Conservation (phyloP, 35 echinoderm and acorn worm genomes). For the Ophiothrix spiculata region DNA sequence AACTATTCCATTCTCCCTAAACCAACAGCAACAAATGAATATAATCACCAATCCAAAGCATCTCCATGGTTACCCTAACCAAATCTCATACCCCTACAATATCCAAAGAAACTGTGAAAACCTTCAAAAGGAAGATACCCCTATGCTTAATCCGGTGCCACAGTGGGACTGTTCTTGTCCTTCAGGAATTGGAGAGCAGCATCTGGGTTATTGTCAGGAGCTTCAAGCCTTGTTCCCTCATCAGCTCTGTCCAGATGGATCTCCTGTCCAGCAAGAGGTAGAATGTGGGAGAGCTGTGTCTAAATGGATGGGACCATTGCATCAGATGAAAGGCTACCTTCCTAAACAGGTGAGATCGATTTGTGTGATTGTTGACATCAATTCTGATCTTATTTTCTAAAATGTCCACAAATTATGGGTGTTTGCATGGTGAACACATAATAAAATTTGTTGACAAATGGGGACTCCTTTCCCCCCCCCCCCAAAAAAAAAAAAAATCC, state of each 20-base stretch:
- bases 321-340: slow-evolving; percentile 8
- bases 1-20: background rate
- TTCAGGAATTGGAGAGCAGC: slow-evolving; percentile 6
- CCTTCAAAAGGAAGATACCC: background rate
- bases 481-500: no score
- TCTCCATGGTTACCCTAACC: no score
- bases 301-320: slow-evolving; percentile 12
- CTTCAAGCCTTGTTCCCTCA: slow-evolving; percentile 28
- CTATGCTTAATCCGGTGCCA: background rate
- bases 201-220: slow-evolving; percentile 23
- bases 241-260: background rate
- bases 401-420: no score
- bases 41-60: background rate
- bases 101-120: background rate
- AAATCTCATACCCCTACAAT: background rate
- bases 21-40: background rate
- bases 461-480: no score
- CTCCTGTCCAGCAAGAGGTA: slow-evolving; percentile 2
- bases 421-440: no score
- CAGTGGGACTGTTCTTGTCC: background rate
- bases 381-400: no score
- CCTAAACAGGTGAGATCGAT: slow-evolving; percentile 3
- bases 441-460: no score
- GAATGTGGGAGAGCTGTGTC: slow-evolving; percentile 11
- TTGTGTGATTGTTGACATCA: no score